Percentiles rank a stretch among this genome's conserved stretches.
Evolutionary conservation across 53 echinoderm and acorn worm genomes (phyloP).

Genomic region (Holothuria scabra): DNA sequence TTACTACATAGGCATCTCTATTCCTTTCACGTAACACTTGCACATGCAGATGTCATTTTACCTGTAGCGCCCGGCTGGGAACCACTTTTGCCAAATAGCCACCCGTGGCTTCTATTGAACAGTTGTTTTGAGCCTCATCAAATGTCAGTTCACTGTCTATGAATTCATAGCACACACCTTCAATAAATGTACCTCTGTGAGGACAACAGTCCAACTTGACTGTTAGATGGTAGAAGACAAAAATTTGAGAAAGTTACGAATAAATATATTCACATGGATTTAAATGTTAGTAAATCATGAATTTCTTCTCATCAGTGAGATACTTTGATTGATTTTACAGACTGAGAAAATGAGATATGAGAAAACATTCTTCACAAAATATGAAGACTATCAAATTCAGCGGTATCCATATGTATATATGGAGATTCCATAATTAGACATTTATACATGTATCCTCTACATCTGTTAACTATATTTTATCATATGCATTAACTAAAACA

Average conservation of each 20-base stretch:
- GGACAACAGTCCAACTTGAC: slow-evolving; percentile 34
- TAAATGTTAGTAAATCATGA: no score
- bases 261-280: no score
- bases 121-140: slow-evolving; percentile 8
- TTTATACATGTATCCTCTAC: no score
- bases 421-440: background rate
- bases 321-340: no score
- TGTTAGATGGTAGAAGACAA: background rate
- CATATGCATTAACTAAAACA: no score
- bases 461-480: no score
- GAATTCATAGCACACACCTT: slow-evolving; percentile 29
- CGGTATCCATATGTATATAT: background rate
- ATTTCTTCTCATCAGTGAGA: no score
- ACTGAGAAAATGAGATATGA: background rate
- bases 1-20: no score
- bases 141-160: background rate
- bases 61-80: background rate
- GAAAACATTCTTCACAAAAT: background rate
- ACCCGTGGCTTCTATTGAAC: slow-evolving; percentile 12
- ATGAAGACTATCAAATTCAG: background rate
- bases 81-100: slow-evolving; percentile 39
- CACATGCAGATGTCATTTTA: background rate
- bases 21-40: no score
- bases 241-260: no score
- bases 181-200: background rate